phyloP scores from a whole-genome alignment of 2,888 invertebrate genomes.

The Aphidoletes aphidimyza region DNA sequence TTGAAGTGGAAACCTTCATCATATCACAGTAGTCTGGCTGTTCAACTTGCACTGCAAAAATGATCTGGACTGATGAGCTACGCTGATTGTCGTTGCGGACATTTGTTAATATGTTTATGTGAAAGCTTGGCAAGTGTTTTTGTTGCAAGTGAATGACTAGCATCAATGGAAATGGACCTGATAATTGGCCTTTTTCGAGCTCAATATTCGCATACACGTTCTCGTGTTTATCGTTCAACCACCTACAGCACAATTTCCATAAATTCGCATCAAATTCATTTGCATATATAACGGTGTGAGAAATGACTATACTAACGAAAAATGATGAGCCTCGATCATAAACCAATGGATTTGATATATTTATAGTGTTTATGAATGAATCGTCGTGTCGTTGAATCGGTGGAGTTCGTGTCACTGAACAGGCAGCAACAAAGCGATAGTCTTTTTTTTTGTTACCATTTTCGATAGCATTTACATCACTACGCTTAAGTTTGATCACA shows the following conservation, averaged over 20 bases:
- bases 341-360: constrained; percentile 16
- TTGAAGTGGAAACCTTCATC: not conserved
- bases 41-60: constrained; percentile 1
- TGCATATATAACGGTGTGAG: constrained; percentile 22
- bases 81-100: not conserved
- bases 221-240: constrained; percentile 1
- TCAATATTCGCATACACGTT: not conserved
- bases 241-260: constrained; percentile 15
- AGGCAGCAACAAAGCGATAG: constrained; percentile 6
- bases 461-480: not conserved
- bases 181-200: not conserved
- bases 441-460: not conserved
- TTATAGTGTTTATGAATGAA: not conserved
- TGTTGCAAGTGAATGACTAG: constrained; percentile 44
- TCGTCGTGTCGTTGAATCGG: constrained; percentile 3
- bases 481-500: not conserved
- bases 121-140: not conserved
- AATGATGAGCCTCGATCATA: constrained; percentile 12
- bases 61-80: not conserved
- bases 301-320: not conserved
- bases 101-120: not conserved
- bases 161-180: not conserved
- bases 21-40: constrained; percentile 42
- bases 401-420: not conserved
- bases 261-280: constrained; percentile 34